Conservation (phyloP, 2,888 invertebrate species). For the Dryobota labecula region DNA sequence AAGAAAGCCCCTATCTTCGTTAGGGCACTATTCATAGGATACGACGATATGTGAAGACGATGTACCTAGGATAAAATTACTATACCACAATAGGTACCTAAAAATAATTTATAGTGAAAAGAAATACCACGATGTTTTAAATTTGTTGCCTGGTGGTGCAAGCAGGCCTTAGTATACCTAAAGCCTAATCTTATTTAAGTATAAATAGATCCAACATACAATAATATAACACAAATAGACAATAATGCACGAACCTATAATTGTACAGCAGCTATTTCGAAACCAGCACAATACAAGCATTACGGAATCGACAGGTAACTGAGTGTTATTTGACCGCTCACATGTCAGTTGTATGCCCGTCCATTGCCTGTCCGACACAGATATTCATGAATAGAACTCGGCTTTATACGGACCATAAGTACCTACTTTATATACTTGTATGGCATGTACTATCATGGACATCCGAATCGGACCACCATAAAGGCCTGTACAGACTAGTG, state of each 20-base stretch:
- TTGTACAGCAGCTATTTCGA: conserved; percentile 1
- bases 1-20: no score
- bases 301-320: conserved; percentile 12
- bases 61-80: no score
- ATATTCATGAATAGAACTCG: conserved; percentile 15
- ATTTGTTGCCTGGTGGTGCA: no score
- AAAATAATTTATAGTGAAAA: no score
- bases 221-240: neutral
- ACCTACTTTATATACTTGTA: neutral
- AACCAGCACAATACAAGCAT: neutral
- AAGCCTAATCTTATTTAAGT: neutral
- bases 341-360: neutral
- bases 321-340: conserved; percentile 5
- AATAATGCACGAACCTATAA: neutral
- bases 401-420: neutral
- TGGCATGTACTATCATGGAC: no score
- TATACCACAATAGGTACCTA: no score
- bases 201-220: neutral
- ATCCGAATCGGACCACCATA: no score
- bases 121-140: no score
- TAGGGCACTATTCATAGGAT: no score
- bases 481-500: no score
- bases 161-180: no score
- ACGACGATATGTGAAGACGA: no score
- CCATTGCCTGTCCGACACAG: conserved; percentile 5